A percentile compares a stretch with the other conserved stretches of the same genome.
Evolutionary conservation across 1,140 invertebrate species (phyloP).

Genomic region (Philaenus spumarius): DNA sequence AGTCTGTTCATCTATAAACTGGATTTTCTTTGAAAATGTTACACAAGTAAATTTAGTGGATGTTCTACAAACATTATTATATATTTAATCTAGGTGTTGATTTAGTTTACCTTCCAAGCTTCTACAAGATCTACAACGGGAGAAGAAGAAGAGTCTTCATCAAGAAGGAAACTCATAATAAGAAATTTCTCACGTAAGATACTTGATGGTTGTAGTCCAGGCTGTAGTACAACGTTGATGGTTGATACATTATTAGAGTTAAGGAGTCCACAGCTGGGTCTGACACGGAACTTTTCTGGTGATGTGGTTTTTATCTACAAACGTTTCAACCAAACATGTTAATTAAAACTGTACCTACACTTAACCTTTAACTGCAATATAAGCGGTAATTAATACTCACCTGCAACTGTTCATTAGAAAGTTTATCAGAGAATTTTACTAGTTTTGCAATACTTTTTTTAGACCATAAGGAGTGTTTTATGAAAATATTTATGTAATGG

Average conservation of each 20-base stretch:
- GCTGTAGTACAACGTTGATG: constrained; percentile 47
- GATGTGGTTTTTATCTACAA: constrained; percentile 68
- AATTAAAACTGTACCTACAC: not conserved
- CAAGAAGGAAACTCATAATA: constrained; percentile 55
- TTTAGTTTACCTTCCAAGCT: constrained; percentile 61
- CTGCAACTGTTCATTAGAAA: too few relatives aligned
- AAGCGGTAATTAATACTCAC: too few relatives aligned
- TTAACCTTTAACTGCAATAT: too few relatives aligned
- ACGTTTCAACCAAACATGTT: constrained; percentile 20
- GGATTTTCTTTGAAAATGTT: too few relatives aligned
- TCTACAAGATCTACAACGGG: constrained; percentile 45
- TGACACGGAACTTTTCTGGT: constrained; percentile 85
- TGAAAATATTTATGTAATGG: too few relatives aligned
- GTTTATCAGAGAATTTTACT: too few relatives aligned
- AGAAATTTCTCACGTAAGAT: constrained; percentile 60
- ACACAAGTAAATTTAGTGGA: too few relatives aligned
- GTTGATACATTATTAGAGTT: constrained; percentile 46
- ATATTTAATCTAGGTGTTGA: too few relatives aligned
- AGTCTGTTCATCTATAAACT: too few relatives aligned
- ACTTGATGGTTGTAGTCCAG: constrained; percentile 46
- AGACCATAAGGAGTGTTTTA: too few relatives aligned
- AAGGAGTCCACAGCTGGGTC: constrained; percentile 73
- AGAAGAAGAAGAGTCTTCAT: constrained; percentile 40
- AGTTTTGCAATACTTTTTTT: too few relatives aligned
- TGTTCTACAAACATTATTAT: too few relatives aligned